Conservation (phyloP, 1,140 invertebrate species). For the Aricia agestis region DNA sequence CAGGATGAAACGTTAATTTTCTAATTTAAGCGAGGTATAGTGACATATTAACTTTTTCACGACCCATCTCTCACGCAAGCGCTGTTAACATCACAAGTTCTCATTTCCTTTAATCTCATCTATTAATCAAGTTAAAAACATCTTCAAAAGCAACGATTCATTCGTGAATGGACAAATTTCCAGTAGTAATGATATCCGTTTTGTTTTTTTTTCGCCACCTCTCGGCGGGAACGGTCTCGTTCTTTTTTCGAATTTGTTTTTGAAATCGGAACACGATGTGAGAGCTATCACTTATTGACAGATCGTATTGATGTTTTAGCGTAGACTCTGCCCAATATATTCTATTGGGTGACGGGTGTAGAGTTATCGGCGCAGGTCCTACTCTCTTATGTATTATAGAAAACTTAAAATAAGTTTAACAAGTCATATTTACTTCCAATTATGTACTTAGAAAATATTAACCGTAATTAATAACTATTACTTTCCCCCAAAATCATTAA, state of each 20-base stretch:
- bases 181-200: background rate
- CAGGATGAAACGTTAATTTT: background rate
- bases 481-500: too few relatives aligned
- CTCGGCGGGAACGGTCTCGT: background rate
- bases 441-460: too few relatives aligned
- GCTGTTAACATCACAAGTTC: background rate
- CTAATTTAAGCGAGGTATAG: background rate
- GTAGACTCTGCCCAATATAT: background rate
- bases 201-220: constrained; percentile 4
- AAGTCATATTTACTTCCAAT: too few relatives aligned
- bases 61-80: background rate
- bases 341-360: too few relatives aligned
- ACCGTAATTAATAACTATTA: too few relatives aligned
- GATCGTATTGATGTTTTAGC: background rate
- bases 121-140: constrained; percentile 21
- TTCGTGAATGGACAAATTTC: constrained; percentile 45
- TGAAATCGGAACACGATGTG: constrained; percentile 13
- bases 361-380: too few relatives aligned
- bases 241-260: constrained; percentile 7
- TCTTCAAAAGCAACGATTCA: constrained; percentile 36
- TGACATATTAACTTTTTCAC: background rate
- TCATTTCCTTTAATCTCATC: background rate
- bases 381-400: too few relatives aligned
- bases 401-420: too few relatives aligned
- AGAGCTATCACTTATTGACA: constrained; percentile 12